A percentile compares a stretch with the other conserved stretches of the same genome.
Evolutionary conservation across 2,113 vertebrate genomes (phyloP).

Genomic region (Larimichthys crocea): DNA sequence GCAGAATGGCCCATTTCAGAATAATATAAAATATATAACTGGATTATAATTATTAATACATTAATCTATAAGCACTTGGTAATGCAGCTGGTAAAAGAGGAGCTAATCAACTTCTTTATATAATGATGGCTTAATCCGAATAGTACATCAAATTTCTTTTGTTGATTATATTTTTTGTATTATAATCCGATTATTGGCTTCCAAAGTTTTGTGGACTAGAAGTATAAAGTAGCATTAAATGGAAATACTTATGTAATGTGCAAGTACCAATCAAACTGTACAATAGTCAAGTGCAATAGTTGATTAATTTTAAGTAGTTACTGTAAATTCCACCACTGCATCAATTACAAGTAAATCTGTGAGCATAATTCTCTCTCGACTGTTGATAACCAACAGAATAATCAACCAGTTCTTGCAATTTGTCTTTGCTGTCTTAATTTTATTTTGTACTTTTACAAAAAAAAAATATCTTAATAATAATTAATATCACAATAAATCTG

Average conservation of each 20-base stretch:
- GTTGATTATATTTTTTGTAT: not conserved
- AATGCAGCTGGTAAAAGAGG: too few relatives aligned
- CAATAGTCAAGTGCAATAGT: not conserved
- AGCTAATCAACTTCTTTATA: too few relatives aligned
- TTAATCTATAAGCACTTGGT: not conserved
- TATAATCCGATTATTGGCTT: not conserved
- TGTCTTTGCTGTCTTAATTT: not conserved
- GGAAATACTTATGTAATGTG: not conserved
- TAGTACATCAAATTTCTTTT: not conserved
- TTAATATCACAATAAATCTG: not conserved
- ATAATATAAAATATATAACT: not conserved
- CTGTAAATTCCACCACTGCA: not conserved
- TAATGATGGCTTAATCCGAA: not conserved
- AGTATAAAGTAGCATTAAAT: not conserved
- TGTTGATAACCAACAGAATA: not conserved
- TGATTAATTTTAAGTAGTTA: not conserved
- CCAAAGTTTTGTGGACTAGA: not conserved
- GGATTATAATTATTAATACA: not conserved
- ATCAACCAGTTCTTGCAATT: not conserved
- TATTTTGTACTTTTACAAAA: too few relatives aligned
- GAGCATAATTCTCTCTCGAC: not conserved
- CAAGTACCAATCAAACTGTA: too few relatives aligned
- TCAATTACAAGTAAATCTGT: too few relatives aligned
- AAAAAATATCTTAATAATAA: too few relatives aligned
- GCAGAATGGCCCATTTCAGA: not conserved